Evolutionary conservation across 2,113 vertebrate species (phyloP).

Genomic region (Syngnathus floridae): DNA sequence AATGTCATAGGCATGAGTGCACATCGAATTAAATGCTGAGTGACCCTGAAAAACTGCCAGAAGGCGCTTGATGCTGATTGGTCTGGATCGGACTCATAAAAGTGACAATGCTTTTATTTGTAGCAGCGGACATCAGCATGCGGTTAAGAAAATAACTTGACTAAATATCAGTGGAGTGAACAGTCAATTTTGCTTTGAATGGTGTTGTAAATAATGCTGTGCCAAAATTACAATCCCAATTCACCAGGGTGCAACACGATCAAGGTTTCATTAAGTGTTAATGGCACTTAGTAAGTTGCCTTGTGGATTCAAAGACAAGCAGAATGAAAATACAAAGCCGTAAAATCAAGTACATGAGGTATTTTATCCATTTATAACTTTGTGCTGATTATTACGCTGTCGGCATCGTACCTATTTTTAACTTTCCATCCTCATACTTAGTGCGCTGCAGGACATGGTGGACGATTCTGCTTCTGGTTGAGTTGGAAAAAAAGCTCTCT

Average conservation of each 20-base stretch:
- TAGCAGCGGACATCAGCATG: not conserved
- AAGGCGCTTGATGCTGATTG: not conserved
- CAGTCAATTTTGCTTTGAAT: not conserved
- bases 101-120: not conserved
- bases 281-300: not conserved
- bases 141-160: not conserved
- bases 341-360: not conserved
- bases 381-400: not conserved
- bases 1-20: not conserved
- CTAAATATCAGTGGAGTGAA: not conserved
- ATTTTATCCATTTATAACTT: not conserved
- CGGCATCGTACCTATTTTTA: slow-evolving; percentile 86
- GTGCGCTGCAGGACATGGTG: slow-evolving; percentile 95
- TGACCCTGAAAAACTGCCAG: not conserved
- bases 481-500: slow-evolving; percentile 97
- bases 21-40: not conserved
- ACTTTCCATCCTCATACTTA: slow-evolving; percentile 95
- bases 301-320: not conserved
- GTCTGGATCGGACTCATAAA: not conserved
- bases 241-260: not conserved
- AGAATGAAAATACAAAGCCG: not conserved
- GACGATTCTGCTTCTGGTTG: slow-evolving; percentile 92
- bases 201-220: not conserved
- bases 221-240: not conserved
- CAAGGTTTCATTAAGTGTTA: not conserved